Evolutionary conservation across 1,140 invertebrate genomes (phyloP), one percentile per base, ranked within the genome.

Genomic region (Pseudomyrmex flavicornis): DNA sequence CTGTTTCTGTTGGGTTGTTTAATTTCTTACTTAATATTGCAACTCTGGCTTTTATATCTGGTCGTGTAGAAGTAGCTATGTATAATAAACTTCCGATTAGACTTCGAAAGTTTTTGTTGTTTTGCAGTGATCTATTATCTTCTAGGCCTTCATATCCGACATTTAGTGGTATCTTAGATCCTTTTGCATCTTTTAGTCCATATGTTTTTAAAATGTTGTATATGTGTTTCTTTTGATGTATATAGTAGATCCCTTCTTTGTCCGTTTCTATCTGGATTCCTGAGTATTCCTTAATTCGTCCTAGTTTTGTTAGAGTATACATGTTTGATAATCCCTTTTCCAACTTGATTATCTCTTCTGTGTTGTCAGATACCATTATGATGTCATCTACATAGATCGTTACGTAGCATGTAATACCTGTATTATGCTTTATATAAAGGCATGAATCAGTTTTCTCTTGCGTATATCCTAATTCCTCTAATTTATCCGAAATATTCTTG

Each of bases 201-300:
- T 63, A 63, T 0, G 59, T 52, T 0, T 63, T 15, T 35, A 75
- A 10, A 48, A 75, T 35, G 1, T 63, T 26, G 5, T 63, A n/a
- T 50, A 75, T 75, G 20, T 75, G 26, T n/a, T 35, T 63, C 20
- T 0, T 63, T 65, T 76, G 73, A n/a, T 76, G 12, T 52, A 65
- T 26, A 17, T 20, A 54, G 13, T 20, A 74, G 22, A 26, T 10
- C 9, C 52, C 54, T 17, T 59, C 22, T 72, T 72, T 44, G 7
- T 58, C 7, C 7, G 5, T 72, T 54, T 58, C 9, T 59, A 59
- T 17, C 13, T 72, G 15, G 0, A 65, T 65, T 65, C 62, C 22
- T 65, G 62, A 26, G 15, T 35, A 65, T 26, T 65, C 62, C 22
- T 26, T 65, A 65, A 65, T 65, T 65, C 12, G 22, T 65, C 62